Evolutionary conservation across 2,888 invertebrate genomes (phyloP).

Genomic region (Caenorhabditis sp.): DNA sequence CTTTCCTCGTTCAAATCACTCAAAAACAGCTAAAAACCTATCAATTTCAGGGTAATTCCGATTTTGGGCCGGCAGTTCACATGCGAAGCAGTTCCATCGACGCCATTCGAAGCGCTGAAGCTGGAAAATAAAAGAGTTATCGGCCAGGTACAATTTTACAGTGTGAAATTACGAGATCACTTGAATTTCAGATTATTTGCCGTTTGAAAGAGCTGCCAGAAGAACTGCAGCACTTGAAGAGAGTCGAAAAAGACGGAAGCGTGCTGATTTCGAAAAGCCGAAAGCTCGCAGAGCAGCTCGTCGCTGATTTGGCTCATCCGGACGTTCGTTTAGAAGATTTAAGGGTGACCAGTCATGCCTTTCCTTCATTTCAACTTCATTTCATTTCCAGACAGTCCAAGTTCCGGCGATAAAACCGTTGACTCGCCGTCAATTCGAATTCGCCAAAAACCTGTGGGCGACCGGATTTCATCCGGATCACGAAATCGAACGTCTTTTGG

Average conservation of each 20-base stretch:
- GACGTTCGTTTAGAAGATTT: slow-evolving; percentile 5
- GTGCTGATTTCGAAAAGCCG: slow-evolving; percentile 17
- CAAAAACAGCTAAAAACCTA: background rate
- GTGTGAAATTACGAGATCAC: background rate
- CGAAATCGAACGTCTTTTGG: slow-evolving; percentile 39
- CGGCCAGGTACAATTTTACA: slow-evolving; percentile 25
- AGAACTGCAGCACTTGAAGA: slow-evolving; percentile 41
- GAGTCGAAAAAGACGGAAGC: slow-evolving; percentile 52
- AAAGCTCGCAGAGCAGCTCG: slow-evolving; percentile 10
- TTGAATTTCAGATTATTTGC: slow-evolving; percentile 29
- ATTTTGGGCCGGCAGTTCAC: slow-evolving; percentile 21
- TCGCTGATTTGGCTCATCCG: background rate
- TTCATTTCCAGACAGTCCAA: slow-evolving; percentile 17
- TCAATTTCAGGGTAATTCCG: slow-evolving; percentile 16
- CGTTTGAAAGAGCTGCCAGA: slow-evolving; percentile 33
- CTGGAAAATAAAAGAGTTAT: slow-evolving; percentile 32
- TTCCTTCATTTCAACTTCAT: background rate
- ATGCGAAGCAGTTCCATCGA: slow-evolving; percentile 16
- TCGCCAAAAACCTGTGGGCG: slow-evolving; percentile 39
- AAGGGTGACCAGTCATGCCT: background rate
- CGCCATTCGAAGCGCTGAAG: slow-evolving; percentile 20
- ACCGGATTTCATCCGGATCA: slow-evolving; percentile 47
- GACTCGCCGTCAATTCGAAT: slow-evolving; percentile 40
- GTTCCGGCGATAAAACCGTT: slow-evolving; percentile 43
- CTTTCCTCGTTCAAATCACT: background rate